Percentiles rank a stretch among this genome's conserved stretches.
phyloP scores from a whole-genome alignment of 2,888 invertebrate species.

The Azorinus chamasolen region DNA sequence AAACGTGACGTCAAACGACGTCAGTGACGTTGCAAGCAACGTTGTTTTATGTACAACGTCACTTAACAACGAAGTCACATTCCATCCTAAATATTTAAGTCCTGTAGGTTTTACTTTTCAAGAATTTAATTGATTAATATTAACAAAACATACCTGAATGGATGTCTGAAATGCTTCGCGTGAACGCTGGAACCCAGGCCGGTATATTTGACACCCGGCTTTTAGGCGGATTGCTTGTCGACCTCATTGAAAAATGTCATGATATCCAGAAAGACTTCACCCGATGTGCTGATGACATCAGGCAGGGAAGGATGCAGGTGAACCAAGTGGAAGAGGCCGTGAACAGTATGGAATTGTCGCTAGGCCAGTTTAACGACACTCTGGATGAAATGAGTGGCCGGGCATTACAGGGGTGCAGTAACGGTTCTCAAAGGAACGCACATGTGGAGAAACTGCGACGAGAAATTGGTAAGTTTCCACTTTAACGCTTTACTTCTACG shows the following conservation, averaged over 20 bases:
- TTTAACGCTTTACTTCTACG: too few relatives aligned
- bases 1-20: too few relatives aligned
- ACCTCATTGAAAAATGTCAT: conserved; percentile 47
- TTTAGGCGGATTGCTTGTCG: conserved; percentile 35
- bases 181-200: conserved; percentile 41
- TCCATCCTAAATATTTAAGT: too few relatives aligned
- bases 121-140: too few relatives aligned
- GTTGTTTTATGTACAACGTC: too few relatives aligned
- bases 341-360: conserved; percentile 27
- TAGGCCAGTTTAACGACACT: conserved; percentile 26
- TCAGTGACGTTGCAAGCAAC: too few relatives aligned
- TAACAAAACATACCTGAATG: too few relatives aligned
- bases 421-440: conserved; percentile 18
- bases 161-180: background rate
- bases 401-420: conserved; percentile 30
- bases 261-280: conserved; percentile 42
- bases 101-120: too few relatives aligned
- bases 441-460: conserved; percentile 31
- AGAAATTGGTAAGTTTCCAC: conserved; percentile 43
- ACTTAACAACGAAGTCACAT: too few relatives aligned
- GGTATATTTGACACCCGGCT: conserved; percentile 26
- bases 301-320: conserved; percentile 20
- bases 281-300: conserved; percentile 23
- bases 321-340: conserved; percentile 26
- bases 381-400: conserved; percentile 40